These are phyloP conservation scores for Porites evermanni DNA, from an alignment of 92 coral and sea anemone species.

Conservation along the genomic window DNA sequence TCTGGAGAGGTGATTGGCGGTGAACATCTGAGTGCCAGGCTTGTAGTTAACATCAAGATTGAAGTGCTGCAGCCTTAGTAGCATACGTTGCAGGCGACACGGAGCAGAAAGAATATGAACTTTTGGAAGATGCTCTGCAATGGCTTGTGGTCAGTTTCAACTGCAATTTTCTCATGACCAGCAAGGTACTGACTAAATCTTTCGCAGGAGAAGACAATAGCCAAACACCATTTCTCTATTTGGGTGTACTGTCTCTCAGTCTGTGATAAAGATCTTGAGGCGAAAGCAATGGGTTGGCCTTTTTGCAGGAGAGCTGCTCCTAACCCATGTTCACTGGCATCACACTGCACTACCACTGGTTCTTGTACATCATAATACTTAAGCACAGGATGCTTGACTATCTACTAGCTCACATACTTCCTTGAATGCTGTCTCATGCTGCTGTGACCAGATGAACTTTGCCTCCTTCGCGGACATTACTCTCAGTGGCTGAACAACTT, in stretches of 20 bases:
- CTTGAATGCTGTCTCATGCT: conserved; percentile 55
- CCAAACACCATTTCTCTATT: conserved; percentile 38
- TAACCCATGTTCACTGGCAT: conserved; percentile 2
- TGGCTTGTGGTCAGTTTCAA: conserved; percentile 54
- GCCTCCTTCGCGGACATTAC: conserved; percentile 41
- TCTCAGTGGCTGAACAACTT: conserved; percentile 52
- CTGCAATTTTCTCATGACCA: conserved; percentile 29
- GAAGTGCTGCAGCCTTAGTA: conserved; percentile 30
- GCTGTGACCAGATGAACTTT: conserved; percentile 55
- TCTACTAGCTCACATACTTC: conserved; percentile 43
- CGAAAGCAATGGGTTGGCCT: conserved; percentile 62
- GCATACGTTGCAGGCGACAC: conserved; percentile 46
- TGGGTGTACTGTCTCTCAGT: conserved; percentile 53
- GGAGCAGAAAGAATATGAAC: conserved; percentile 29
- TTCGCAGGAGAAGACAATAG: conserved; percentile 54
- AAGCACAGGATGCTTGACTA: not conserved
- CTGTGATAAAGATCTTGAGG: conserved; percentile 40
- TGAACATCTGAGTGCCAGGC: conserved; percentile 37
- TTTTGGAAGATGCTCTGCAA: conserved; percentile 54
- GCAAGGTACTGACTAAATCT: conserved; percentile 50
- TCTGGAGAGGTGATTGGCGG: conserved; percentile 42
- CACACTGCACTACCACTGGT: too few relatives aligned
- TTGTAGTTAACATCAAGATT: conserved; percentile 40
- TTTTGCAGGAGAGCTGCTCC: conserved; percentile 52
- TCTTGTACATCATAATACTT: too few relatives aligned